A percentile compares a stretch with the other conserved stretches of the same genome.
These are phyloP conservation scores for Hylaeus volcanicus DNA, from an alignment of 1,140 invertebrate genomes.

Conservation along the genomic window DNA sequence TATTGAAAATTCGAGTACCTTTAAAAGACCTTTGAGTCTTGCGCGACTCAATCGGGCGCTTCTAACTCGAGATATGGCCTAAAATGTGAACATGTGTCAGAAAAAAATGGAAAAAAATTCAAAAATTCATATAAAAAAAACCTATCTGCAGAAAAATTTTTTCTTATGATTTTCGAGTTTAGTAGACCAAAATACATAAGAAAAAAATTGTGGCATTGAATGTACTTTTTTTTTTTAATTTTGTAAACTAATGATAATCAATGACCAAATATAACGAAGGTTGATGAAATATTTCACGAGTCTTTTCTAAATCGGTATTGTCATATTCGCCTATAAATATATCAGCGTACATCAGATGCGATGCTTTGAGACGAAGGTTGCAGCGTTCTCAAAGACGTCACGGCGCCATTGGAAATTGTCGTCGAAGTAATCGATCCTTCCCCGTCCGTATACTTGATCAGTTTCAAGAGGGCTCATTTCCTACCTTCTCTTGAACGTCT, in stretches of 20 bases:
- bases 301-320: neutral
- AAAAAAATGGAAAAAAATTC: too few relatives aligned
- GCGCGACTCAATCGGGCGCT: too few relatives aligned
- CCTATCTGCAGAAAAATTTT: too few relatives aligned
- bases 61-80: too few relatives aligned
- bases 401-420: conserved; percentile 7
- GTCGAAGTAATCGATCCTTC: conserved; percentile 8
- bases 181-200: too few relatives aligned
- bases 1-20: too few relatives aligned
- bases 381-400: conserved; percentile 1
- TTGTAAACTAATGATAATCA: neutral
- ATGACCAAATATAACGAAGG: neutral
- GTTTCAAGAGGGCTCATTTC: conserved; percentile 26
- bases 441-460: conserved; percentile 12
- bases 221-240: too few relatives aligned
- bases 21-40: too few relatives aligned
- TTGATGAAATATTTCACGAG: neutral
- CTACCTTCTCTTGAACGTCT: neutral
- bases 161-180: too few relatives aligned
- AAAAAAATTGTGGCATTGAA: too few relatives aligned
- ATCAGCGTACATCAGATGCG: neutral
- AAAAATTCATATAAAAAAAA: too few relatives aligned
- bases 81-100: too few relatives aligned
- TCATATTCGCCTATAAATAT: conserved; percentile 6
- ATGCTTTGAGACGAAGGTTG: conserved; percentile 11